Base-by-base conservation (phyloP, 2,888 invertebrate species). In the Chromoteleia sp. region DNA sequence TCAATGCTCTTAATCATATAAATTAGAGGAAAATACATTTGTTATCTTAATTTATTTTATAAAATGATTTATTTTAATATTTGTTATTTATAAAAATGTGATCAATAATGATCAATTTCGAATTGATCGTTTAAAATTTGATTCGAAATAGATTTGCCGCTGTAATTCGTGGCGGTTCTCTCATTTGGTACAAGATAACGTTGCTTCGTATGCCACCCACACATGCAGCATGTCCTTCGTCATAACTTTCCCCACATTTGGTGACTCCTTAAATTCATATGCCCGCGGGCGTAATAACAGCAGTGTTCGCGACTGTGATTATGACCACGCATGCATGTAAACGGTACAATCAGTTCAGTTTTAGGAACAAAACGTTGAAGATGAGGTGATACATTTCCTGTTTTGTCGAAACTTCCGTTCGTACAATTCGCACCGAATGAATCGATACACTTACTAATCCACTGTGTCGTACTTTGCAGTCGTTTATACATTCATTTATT, bases 181-280 rank as follows among this genome's bases (percentile, higher is more conserved):
- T n/a, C 39, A 48, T 65, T 67, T 48, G 48, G 45, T 54, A 5
- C 58, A 68, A 67, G 68, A 68, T 61, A 25, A 54, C 48, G 61
- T 54, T 17, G 17, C 50, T 30, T 59, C 45, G 45, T 43, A 54
- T 65, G 43, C 59, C 68, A 70, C 19, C 7, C 25, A 45, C 56
- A 71, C 50, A 59, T 58, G 63, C 12, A 41, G 50, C 58, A 19
- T 33, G n/a, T 59, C 73, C 78, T 67, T 78, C 50, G 73, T 67
- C 78, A 45, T 78, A 78, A 67, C 70, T 71, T 58, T 71, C 59
- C 63, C 71, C 65, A 67, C 43, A 71, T 78, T 78, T 71, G 59
- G 71, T 50, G 65, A 41, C 58, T 78, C 67, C 78, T 79, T 79
- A 79, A 79, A 79, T 79, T 79, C 67, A 39, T 45, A 52, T 67